Evolutionary conservation across 2,797 vertebrate genomes (phyloP), one percentile per base, ranked within the genome.

Genomic region (Alfaro cultratus): DNA sequence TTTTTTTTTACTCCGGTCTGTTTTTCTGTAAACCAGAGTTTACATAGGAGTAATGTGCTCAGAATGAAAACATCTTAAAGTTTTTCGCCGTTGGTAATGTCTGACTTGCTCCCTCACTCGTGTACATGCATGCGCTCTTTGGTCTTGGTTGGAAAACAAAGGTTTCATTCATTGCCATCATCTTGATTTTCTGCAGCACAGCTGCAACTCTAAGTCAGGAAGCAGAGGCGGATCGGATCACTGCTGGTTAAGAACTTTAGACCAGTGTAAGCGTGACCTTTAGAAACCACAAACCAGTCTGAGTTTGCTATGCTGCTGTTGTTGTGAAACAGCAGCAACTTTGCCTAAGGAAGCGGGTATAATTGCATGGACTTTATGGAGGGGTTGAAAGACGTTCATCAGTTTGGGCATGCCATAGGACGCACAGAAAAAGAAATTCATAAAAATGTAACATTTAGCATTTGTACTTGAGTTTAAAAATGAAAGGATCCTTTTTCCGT

Each of bases 131-230:
- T 2, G 9, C 16, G 36, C 80, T 75, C 83, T 84, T 79, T 67
- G 77, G 74, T 82, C 77, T 12, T 36, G 46, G 67, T 23, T 75
- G 73, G 9, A 31, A 82, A 85, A 91, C 87, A 93, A 90, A 91
- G 86, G 41, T 74, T 74, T 87, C 85, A 68, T 91, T 93, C 86
- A 91, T 45, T 0, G 75, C 16, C 29, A 18, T 74, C 81, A 8
- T 12, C 78, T 72, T 2, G 82, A 82, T 79, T 84, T 79, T 83
- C 55, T 73, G 75, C 71, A 70, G 7, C 82, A 68, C 64, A 68
- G 64, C 62, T 70, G 18, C 0, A 31, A 72, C 80, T 83, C 46
- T 7, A 81, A 64, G 83, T 83, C 81, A 71, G 67, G 73, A 87
- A 76, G 88, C 78, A 8, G 64, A 84, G 64, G 74, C 75, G 79